Evolutionary conservation across 2,797 vertebrate species (phyloP), one percentile per base, ranked within the genome.

Genomic region (Cetoscarus ocellatus): DNA sequence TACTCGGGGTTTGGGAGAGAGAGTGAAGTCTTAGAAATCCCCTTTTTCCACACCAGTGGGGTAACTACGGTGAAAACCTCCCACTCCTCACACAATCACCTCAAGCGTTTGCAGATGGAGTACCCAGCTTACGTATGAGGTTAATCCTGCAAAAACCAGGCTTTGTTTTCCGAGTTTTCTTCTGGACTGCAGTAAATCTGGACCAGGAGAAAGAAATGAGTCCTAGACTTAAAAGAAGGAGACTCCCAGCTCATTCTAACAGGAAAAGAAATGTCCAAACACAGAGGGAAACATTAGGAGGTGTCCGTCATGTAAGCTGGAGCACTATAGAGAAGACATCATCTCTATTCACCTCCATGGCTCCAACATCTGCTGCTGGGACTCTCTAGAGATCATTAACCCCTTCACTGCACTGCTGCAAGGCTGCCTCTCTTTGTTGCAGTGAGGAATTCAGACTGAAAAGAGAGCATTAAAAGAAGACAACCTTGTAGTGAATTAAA

Each of bases 281-380:
- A 86, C 80, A 83, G 80, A 67, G 36, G 75, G 77, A 64, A 84
- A 87, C 87, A 83, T 88, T 87, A 88, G 85, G 50, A 83, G 81
- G 68, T 91, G 86, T 92, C 84, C 15, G 62, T 91, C 82, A 86
- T 85, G 84, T 85, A 83, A 89, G 81, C 82, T 38, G 45, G 85
- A 71, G 79, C 77, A 83, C 82, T 80, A 84, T 86, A 86, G 90
- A 86, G 83, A 75, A 81, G 82, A 80, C 77, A 86, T 92, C 88
- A 88, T 93, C 86, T 91, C 87, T 92, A 93, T 93, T 93, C 91
- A 90, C 89, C 85, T 91, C 88, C 88, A 86, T 91, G 89, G 86
- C 86, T 90, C 85, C 69, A 91, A 93, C 92, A 93, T 93, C 91
- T 93, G 92, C 89, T 91, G 87, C 89, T 77, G 88, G 84, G 81